Percentiles rank a stretch among this genome's conserved stretches.
These are phyloP conservation scores for Sander lucioperca DNA, from an alignment of 2,113 vertebrate species.

Conservation along the genomic window DNA sequence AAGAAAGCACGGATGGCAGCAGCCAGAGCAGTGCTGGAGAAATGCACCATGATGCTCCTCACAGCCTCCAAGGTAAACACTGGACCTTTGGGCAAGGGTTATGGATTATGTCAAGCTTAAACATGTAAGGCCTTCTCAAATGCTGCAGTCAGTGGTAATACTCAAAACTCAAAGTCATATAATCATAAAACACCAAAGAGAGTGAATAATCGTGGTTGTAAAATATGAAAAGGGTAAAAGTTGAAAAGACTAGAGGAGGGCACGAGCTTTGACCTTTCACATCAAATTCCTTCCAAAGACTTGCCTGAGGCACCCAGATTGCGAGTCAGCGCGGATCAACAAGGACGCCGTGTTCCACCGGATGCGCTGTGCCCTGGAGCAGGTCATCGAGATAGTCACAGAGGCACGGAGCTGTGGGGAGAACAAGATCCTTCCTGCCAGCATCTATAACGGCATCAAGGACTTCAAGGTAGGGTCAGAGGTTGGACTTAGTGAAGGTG, in stretches of 20 bases:
- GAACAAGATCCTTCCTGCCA: constrained; percentile 86
- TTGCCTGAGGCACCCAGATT: constrained; percentile 98
- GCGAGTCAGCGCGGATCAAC: constrained; percentile 96
- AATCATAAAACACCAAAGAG: constrained; percentile 1
- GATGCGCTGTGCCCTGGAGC: constrained; percentile 95
- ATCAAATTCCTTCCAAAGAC: constrained; percentile 85
- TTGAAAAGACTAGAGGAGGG: constrained; percentile 19
- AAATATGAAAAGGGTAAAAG: constrained; percentile 20
- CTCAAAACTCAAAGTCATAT: background rate
- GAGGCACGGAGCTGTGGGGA: constrained; percentile 90
- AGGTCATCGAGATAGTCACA: constrained; percentile 97
- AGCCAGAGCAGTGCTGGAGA: constrained; percentile 95
- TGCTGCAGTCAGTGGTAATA: background rate
- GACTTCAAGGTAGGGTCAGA: constrained; percentile 91
- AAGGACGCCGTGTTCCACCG: constrained; percentile 97
- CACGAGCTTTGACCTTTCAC: constrained; percentile 58
- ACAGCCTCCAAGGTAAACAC: constrained; percentile 95
- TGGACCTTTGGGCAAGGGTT: background rate
- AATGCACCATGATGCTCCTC: constrained; percentile 99
- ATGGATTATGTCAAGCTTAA: constrained; percentile 20
- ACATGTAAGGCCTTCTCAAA: constrained; percentile 15
- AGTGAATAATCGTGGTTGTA: constrained; percentile 11
- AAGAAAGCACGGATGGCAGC: constrained; percentile 98
- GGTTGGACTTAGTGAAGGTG: background rate
- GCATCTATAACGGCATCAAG: constrained; percentile 93